Conservation (phyloP, 2,113 vertebrate genomes). For the Meriones unguiculatus region DNA sequence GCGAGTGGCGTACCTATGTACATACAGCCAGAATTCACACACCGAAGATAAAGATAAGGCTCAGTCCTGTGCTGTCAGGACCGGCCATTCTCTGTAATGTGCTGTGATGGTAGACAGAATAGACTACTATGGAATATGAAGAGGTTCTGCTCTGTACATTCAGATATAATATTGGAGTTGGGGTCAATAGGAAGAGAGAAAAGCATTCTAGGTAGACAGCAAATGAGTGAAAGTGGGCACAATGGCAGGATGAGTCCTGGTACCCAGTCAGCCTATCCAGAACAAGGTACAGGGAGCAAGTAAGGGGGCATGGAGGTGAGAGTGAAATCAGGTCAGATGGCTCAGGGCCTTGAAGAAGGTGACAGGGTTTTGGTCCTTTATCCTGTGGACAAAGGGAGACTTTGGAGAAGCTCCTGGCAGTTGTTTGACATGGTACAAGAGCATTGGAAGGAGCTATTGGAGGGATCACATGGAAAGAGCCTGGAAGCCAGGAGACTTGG, state of each 20-base stretch:
- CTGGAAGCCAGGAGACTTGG: not conserved
- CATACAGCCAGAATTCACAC: not conserved
- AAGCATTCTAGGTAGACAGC: not conserved
- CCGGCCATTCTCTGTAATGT: not conserved
- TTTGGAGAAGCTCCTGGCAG: not conserved
- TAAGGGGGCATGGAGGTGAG: not conserved
- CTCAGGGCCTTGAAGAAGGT: not conserved
- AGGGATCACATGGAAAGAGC: not conserved
- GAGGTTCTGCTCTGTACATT: not conserved
- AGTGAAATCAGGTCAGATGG: not conserved
- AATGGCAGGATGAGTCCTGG: not conserved
- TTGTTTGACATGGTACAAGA: not conserved
- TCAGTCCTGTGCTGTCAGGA: not conserved
- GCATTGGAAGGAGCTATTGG: rapidly evolving
- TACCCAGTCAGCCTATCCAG: too few species aligned
- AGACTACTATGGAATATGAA: not conserved
- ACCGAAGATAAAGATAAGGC: not conserved
- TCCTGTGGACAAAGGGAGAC: not conserved
- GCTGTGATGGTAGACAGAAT: not conserved
- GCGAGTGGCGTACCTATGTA: not conserved
- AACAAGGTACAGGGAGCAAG: rapidly evolving
- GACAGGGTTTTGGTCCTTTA: not conserved
- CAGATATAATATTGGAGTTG: not conserved
- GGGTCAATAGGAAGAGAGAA: not conserved
- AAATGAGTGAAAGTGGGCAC: not conserved